A percentile compares a stretch with the other conserved stretches of the same genome.
These are phyloP conservation scores for Perithous albicinctus DNA, from an alignment of 2,888 invertebrate genomes.

Conservation along the genomic window DNA sequence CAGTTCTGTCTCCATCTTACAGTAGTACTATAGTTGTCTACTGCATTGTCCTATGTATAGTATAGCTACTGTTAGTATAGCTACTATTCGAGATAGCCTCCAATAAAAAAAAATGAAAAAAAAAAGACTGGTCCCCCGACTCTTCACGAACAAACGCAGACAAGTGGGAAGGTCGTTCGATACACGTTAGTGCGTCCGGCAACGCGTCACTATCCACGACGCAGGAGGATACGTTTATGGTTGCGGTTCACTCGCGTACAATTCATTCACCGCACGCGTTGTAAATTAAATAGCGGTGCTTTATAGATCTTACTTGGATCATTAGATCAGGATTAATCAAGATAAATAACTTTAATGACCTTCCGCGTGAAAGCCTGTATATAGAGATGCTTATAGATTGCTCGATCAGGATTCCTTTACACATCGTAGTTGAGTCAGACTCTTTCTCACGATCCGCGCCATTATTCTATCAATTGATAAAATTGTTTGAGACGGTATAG, in stretches of 20 bases:
- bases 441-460: constrained; percentile 29
- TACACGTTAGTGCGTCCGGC: neutral
- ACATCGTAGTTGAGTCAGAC: constrained; percentile 10
- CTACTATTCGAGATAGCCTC: neutral
- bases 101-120: neutral
- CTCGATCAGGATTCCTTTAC: constrained; percentile 8
- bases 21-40: neutral
- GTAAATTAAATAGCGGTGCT: constrained; percentile 7
- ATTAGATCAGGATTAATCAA: constrained; percentile 42
- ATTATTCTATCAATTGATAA: constrained; percentile 42
- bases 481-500: constrained; percentile 30
- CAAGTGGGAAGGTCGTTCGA: constrained; percentile 9
- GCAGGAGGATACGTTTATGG: constrained; percentile 18
- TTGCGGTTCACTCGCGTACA: constrained; percentile 16
- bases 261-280: constrained; percentile 10
- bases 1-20: constrained; percentile 11
- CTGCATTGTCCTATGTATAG: constrained; percentile 14
- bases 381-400: neutral
- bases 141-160: neutral
- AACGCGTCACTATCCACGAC: neutral
- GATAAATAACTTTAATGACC: constrained; percentile 23
- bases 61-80: neutral
- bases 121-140: neutral
- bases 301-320: constrained; percentile 36
- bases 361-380: neutral